A percentile compares a stretch with the other conserved stretches of the same genome.
These are phyloP conservation scores for Amiota minor DNA, from an alignment of 2,888 invertebrate species.

Conservation along the genomic window DNA sequence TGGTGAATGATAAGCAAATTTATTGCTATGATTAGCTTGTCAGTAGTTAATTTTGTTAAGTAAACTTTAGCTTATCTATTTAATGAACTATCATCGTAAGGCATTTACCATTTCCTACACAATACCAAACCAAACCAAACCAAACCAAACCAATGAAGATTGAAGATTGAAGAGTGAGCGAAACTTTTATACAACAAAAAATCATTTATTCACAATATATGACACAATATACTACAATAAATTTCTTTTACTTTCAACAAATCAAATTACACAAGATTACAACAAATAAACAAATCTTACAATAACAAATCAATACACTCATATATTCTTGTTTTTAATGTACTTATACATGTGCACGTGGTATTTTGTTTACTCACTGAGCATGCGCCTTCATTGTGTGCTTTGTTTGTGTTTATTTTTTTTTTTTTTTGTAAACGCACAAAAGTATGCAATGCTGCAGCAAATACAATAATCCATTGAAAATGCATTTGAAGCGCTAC, in stretches of 20 bases:
- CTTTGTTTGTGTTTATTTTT: too few relatives aligned
- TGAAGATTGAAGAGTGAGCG: too few relatives aligned
- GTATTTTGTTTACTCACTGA: slow-evolving; percentile 29
- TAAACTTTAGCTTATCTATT: too few relatives aligned
- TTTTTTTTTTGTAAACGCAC: neutral
- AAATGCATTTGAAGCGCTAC: neutral
- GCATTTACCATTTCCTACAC: too few relatives aligned
- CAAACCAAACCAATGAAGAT: too few relatives aligned
- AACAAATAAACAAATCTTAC: slow-evolving; percentile 33
- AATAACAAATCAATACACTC: slow-evolving; percentile 45
- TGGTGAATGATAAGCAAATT: too few relatives aligned
- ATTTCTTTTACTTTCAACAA: slow-evolving; percentile 3
- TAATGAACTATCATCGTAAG: too few relatives aligned
- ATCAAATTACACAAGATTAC: slow-evolving; percentile 5
- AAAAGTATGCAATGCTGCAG: slow-evolving; percentile 42
- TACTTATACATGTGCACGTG: neutral
- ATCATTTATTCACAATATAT: slow-evolving; percentile 21
- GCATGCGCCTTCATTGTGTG: slow-evolving; percentile 34
- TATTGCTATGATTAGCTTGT: too few relatives aligned
- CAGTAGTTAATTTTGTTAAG: too few relatives aligned
- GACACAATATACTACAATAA: neutral
- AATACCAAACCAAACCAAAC: too few relatives aligned
- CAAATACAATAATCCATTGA: neutral
- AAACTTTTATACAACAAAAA: neutral
- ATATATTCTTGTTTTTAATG: neutral